Evolutionary conservation across 2,888 invertebrate genomes (phyloP).

Genomic region (Colletes collaris): DNA sequence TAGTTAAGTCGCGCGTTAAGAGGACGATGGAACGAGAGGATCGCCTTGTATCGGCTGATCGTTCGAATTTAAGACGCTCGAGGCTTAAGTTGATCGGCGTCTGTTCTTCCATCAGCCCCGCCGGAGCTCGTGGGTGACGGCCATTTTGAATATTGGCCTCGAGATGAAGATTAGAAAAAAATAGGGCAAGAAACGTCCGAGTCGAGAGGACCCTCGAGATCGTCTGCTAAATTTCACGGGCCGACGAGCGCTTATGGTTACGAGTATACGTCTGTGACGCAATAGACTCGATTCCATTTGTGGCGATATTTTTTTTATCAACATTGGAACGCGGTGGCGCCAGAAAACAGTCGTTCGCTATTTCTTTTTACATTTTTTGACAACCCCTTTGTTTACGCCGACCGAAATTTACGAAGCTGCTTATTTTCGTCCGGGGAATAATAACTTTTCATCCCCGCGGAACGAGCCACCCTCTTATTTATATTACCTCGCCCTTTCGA

Average conservation of each 20-base stretch:
- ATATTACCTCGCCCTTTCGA: conserved; percentile 53
- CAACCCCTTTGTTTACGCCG: conserved; percentile 69
- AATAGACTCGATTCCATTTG: too few relatives aligned
- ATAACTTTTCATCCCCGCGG: conserved; percentile 74
- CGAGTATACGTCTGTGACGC: too few relatives aligned
- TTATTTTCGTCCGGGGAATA: conserved; percentile 65
- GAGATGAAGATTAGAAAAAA: neutral
- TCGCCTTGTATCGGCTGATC: neutral
- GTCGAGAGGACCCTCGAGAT: too few relatives aligned
- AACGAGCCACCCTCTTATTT: conserved; percentile 69
- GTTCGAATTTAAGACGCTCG: neutral
- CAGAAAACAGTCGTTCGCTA: too few relatives aligned
- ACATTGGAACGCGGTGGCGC: too few relatives aligned
- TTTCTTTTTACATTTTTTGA: conserved; percentile 18
- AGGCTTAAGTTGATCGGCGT: neutral
- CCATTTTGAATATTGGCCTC: neutral
- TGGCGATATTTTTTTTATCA: too few relatives aligned
- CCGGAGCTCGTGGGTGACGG: neutral
- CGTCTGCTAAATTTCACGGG: too few relatives aligned
- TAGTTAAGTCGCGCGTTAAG: neutral
- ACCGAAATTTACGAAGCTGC: conserved; percentile 71
- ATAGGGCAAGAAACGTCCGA: too few relatives aligned
- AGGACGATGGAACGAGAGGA: neutral
- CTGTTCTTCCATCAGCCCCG: too few relatives aligned
- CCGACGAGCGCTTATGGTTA: too few relatives aligned